phyloP scores from a whole-genome alignment of 64 coral and sea anemone species.

The Cladopsammia gracilis region DNA sequence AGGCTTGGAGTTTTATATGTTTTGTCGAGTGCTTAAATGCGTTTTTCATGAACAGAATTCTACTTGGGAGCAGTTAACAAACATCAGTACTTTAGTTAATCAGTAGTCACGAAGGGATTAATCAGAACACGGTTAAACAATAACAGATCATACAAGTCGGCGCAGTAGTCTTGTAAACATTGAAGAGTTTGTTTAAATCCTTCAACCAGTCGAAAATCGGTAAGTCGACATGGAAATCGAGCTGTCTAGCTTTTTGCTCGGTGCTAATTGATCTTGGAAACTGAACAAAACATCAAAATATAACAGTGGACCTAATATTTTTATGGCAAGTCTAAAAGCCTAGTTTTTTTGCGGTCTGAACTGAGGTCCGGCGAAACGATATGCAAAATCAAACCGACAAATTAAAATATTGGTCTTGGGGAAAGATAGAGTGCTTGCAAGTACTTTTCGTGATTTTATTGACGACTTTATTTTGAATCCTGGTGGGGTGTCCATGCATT shows the following conservation, averaged over 20 bases:
- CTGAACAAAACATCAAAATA: neutral
- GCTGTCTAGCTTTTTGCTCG: neutral
- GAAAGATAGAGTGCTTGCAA: neutral
- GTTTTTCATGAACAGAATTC: neutral
- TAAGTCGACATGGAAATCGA: neutral
- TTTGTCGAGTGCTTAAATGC: neutral
- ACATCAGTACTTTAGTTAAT: neutral
- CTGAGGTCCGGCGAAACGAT: neutral
- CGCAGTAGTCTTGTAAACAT: constrained; percentile 13
- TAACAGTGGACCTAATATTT: neutral
- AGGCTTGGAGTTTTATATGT: neutral
- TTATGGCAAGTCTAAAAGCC: neutral
- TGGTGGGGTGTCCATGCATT: neutral
- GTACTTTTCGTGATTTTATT: constrained; percentile 4
- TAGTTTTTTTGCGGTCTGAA: neutral
- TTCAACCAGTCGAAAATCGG: neutral
- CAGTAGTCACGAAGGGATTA: neutral
- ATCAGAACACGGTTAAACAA: constrained; percentile 10
- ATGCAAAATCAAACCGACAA: neutral
- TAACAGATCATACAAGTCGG: neutral
- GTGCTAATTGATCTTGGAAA: neutral
- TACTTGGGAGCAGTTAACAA: neutral
- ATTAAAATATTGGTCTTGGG: neutral
- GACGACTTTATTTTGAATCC: neutral
- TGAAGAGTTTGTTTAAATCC: constrained; percentile 15